Evolutionary conservation across 2,888 invertebrate species (phyloP), one percentile per base, ranked within the genome.

Genomic region (Ametastegia equiseti): DNA sequence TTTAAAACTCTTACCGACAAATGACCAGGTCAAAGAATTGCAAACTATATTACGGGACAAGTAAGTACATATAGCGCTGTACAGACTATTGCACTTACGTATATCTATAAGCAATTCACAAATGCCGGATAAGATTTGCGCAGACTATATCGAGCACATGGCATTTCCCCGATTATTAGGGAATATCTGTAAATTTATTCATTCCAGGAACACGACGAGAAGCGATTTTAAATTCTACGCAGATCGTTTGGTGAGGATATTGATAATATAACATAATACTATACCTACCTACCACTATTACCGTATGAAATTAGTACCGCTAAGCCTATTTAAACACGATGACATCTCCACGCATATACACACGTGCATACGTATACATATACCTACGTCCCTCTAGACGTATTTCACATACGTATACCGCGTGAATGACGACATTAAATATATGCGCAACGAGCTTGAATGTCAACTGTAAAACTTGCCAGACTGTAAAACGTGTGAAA

Each of bases 181-280:
- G 13, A 11, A 39, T 42, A 39, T 42, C 27, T 73, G 9, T 15
- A 63, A 79, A 80, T 81, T 78, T 82, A 82, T 83, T 86, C 87
- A 89, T 94, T 92, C 84, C 91, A 99, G 99, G 91, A 97, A 96
- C 87, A 99, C 98, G 33, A 93, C 96, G 2, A 94, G 98, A 86
- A 98, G 97, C 93, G 99, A 99, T 92, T 99, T 99, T 91, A 98
- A 99, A 91, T 99, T 99, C 92, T 99, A 98, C 92, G 99, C 99
- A 0, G 99, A 99, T 92, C 95, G 99, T 84, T 93, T 99, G 92
- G 95, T 95, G 92, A 92, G 92, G 88, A 67, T 42, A 67, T 54
- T 42, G n/a, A n/a, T n/a, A 67, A 50, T 39, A 27, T 23, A 60
- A 27, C 27, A 45, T 78, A 42, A 27, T 13, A 47, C 42, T 63